Evolutionary conservation across 2,888 invertebrate genomes (phyloP).

Genomic region (Lepidonotus clava): DNA sequence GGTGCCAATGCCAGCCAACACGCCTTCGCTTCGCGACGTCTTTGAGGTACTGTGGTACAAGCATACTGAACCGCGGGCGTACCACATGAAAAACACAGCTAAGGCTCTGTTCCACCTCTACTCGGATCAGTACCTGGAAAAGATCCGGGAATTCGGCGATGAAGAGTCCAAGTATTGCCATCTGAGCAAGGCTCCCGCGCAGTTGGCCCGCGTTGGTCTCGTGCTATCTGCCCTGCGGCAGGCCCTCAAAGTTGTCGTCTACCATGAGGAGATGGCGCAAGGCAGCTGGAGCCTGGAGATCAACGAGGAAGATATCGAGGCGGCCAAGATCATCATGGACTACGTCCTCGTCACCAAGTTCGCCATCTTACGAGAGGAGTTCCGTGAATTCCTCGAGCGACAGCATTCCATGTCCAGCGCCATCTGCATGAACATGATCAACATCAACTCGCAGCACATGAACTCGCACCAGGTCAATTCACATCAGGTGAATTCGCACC

Average conservation of each 20-base stretch:
- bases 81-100: slow-evolving; percentile 55
- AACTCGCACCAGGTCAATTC: slow-evolving; percentile 46
- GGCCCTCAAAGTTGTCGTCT: slow-evolving; percentile 61
- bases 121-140: slow-evolving; percentile 53
- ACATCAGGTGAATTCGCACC: slow-evolving; percentile 44
- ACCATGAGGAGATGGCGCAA: slow-evolving; percentile 56
- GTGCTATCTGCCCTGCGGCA: slow-evolving; percentile 57
- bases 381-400: slow-evolving; percentile 47
- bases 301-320: slow-evolving; percentile 56
- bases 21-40: slow-evolving; percentile 56
- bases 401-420: slow-evolving; percentile 47
- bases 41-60: slow-evolving; percentile 54
- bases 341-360: slow-evolving; percentile 55
- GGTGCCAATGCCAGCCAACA: slow-evolving; percentile 60
- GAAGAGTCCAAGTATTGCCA: slow-evolving; percentile 54
- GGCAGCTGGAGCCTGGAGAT: slow-evolving; percentile 57
- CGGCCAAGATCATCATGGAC: slow-evolving; percentile 58
- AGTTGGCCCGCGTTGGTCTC: slow-evolving; percentile 55
- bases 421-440: slow-evolving; percentile 52
- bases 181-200: slow-evolving; percentile 58
- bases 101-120: slow-evolving; percentile 55
- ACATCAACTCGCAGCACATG: slow-evolving; percentile 48
- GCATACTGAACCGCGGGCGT: slow-evolving; percentile 52
- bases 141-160: slow-evolving; percentile 14
- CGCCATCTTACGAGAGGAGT: slow-evolving; percentile 47